These are phyloP conservation scores for Dromius quadrimaculatus DNA, from an alignment of 2,888 invertebrate genomes.

Conservation along the genomic window DNA sequence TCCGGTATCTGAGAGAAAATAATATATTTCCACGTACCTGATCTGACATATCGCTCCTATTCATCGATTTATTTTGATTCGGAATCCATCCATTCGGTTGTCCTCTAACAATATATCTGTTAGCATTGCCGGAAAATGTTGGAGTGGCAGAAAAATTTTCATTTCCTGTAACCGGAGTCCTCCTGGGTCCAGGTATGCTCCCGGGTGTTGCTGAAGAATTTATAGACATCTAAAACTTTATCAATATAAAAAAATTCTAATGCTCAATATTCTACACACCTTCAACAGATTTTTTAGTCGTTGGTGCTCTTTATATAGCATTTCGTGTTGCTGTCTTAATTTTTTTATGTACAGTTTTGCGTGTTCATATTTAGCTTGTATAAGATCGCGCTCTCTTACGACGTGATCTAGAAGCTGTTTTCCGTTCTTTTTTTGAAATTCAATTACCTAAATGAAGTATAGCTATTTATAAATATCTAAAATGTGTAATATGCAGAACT, in stretches of 20 bases:
- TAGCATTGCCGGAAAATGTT: neutral
- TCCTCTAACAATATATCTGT: neutral
- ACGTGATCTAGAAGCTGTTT: conserved; percentile 51
- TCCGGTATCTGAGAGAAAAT: too few species aligned
- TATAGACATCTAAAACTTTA: conserved; percentile 7
- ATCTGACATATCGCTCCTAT: neutral
- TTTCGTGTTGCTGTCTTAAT: conserved; percentile 56
- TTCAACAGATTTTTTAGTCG: conserved; percentile 54
- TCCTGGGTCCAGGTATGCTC: neutral
- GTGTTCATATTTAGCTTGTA: conserved; percentile 59
- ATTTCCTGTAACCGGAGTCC: neutral
- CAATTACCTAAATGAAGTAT: conserved; percentile 53
- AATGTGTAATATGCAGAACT: neutral
- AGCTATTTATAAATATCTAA: conserved; percentile 1
- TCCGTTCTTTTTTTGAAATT: conserved; percentile 60
- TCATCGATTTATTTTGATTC: too few species aligned
- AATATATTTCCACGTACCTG: neutral
- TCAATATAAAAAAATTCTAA: neutral
- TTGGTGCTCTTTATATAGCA: conserved; percentile 59
- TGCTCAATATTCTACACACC: too few species aligned
- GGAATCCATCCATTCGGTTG: neutral
- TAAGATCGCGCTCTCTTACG: conserved; percentile 53
- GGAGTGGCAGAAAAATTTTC: neutral
- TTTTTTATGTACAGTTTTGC: conserved; percentile 60
- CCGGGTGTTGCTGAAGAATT: neutral